These are phyloP conservation scores for Scaeva pyrastri DNA, from an alignment of 2,888 invertebrate genomes.

Conservation along the genomic window DNA sequence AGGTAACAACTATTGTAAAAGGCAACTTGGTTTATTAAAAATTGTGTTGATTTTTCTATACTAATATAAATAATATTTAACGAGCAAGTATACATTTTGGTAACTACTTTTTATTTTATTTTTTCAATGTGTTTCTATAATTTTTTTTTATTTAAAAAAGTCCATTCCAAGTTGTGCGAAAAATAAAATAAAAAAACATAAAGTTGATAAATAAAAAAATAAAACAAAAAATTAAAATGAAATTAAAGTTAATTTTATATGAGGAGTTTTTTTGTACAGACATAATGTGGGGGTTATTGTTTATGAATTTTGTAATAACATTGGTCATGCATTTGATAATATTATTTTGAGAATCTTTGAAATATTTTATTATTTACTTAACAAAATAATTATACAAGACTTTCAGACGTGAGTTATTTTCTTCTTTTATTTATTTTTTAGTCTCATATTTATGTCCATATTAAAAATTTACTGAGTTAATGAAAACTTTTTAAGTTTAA, in stretches of 20 bases:
- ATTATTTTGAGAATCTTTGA: too few relatives aligned
- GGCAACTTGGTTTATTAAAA: slow-evolving; percentile 28
- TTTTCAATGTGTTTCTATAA: background rate
- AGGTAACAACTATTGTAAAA: slow-evolving; percentile 42
- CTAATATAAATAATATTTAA: slow-evolving; percentile 23
- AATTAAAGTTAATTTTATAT: background rate
- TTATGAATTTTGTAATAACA: too few relatives aligned
- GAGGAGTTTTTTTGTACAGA: background rate
- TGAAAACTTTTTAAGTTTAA: too few relatives aligned
- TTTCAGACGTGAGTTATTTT: too few relatives aligned
- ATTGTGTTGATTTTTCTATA: slow-evolving; percentile 1
- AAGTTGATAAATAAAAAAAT: background rate
- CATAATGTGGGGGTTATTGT: background rate
- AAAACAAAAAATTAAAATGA: background rate
- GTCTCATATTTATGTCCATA: too few relatives aligned
- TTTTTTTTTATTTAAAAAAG: slow-evolving; percentile 22
- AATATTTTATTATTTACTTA: too few relatives aligned
- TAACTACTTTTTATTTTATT: slow-evolving; percentile 33
- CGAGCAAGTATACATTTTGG: slow-evolving; percentile 46
- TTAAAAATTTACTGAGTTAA: too few relatives aligned
- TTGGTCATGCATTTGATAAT: too few relatives aligned
- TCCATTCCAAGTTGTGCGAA: slow-evolving; percentile 68
- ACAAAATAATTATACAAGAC: too few relatives aligned
- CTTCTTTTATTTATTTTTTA: too few relatives aligned
- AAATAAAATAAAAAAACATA: slow-evolving; percentile 14